Base-by-base conservation (phyloP, 2,113 vertebrate species). In the Limnothrissa miodon region DNA sequence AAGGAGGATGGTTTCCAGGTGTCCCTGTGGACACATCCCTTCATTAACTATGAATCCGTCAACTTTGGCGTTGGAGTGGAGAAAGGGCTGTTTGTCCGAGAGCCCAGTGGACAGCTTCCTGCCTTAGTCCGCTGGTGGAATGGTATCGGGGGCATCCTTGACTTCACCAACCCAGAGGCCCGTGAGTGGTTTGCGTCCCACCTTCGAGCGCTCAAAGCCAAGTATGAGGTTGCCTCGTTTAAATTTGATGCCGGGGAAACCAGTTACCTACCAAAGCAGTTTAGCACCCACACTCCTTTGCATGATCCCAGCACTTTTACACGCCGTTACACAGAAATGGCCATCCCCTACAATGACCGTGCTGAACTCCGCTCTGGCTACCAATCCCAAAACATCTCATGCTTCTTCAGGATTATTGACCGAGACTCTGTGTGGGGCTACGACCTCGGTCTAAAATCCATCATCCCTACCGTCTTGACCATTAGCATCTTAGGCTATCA, bases 231-330 rank as follows among this genome's bases (percentile, higher is more conserved):
- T 53, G 93, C 94, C 0, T 98, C 98, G 56, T 99, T 99, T 86
- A 99, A 98, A 85, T 99, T 99, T 1, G 97, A 99, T 0, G 98
- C 96, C 0, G 98, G 98, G 0, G 98, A 99, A 87, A 96, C 95
- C 0, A 97, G 95, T 90, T 99, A 98, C 90, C 94, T 99, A 39
- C 98, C 98, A 0, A 92, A 91, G 29, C 95, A 96, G 88, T 98
- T 97, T 83, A 97, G 96, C 92, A 99, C 97, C 45, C 92, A 93
- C 81, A 83, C 91, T 42, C 93, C 94, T 0, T 91, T 99, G 53
- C 89, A 94, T 0, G 96, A 99, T 88, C 98, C 98, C 53, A 97
- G 95, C 88, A 92, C 95, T 23, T 99, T 97, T 93, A 98, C 96
- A 1, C 94, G 95, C 33, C 92, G 92, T 83, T 99, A 99, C 92